phyloP scores from a whole-genome alignment of 2,113 vertebrate species.

The Hirundichthys speculiger region DNA sequence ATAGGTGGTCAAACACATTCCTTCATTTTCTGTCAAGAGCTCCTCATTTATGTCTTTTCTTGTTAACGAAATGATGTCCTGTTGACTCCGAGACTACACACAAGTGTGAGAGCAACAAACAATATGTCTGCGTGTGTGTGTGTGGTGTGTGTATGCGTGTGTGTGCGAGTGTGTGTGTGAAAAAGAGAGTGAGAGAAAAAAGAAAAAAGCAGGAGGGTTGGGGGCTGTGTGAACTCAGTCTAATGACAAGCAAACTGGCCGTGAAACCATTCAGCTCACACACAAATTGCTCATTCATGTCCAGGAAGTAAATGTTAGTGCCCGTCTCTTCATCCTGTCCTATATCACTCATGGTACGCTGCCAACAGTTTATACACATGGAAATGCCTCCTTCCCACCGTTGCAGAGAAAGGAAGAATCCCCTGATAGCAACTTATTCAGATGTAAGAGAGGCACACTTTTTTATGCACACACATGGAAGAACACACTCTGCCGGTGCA shows the following conservation, averaged over 20 bases:
- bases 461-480: background rate
- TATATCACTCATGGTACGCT: slow-evolving; percentile 26
- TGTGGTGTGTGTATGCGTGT: no score
- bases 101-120: slow-evolving; percentile 9
- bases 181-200: slow-evolving; percentile 2
- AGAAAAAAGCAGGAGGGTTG: background rate
- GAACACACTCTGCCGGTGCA: slow-evolving; percentile 36
- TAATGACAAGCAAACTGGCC: slow-evolving; percentile 57
- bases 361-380: slow-evolving; percentile 52
- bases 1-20: slow-evolving; percentile 7
- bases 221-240: slow-evolving; percentile 19
- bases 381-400: slow-evolving; percentile 49
- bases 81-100: slow-evolving; percentile 22
- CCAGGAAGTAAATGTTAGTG: slow-evolving; percentile 52
- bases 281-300: slow-evolving; percentile 49
- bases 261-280: slow-evolving; percentile 54
- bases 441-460: slow-evolving; percentile 21
- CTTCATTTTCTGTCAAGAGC: slow-evolving; percentile 34
- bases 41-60: slow-evolving; percentile 64
- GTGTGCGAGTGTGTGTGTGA: slow-evolving; percentile 1
- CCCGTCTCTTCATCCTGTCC: slow-evolving; percentile 50
- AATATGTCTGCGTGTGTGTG: background rate
- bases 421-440: slow-evolving; percentile 24
- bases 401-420: slow-evolving; percentile 37
- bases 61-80: slow-evolving; percentile 54